These are phyloP conservation scores for Philhelius pedissequus DNA, from an alignment of 2,888 invertebrate genomes.

Conservation along the genomic window DNA sequence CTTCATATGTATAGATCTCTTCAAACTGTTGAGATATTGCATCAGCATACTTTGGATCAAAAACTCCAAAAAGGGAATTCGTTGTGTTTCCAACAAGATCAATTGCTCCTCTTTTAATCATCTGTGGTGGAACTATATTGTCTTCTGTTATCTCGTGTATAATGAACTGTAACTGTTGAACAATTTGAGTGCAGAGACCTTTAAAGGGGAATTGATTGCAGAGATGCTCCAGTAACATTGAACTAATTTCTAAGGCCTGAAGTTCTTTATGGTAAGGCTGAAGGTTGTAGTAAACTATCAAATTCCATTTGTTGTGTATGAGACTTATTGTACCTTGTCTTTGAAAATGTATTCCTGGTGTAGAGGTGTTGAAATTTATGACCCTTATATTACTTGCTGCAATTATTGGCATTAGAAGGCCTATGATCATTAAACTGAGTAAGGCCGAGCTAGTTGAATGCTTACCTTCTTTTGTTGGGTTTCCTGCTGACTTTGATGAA, in stretches of 20 bases:
- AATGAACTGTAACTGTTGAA: neutral
- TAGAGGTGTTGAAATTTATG: neutral
- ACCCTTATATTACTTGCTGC: neutral
- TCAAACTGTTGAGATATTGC: neutral
- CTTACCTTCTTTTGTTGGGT: too few species aligned
- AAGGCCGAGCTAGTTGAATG: too few species aligned
- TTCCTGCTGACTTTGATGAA: too few species aligned
- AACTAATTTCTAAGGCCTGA: constrained; percentile 12
- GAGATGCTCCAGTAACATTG: neutral
- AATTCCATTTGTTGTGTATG: constrained; percentile 23
- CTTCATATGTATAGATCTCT: constrained; percentile 31
- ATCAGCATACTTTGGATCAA: constrained; percentile 19
- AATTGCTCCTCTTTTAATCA: constrained; percentile 10
- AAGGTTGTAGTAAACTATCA: constrained; percentile 45
- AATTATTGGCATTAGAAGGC: neutral
- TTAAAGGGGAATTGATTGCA: too few species aligned
- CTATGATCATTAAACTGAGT: too few species aligned
- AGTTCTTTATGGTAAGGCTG: constrained; percentile 14
- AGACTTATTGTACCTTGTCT: neutral
- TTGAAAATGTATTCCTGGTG: constrained; percentile 29
- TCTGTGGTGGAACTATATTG: neutral
- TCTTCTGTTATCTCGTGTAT: constrained; percentile 1
- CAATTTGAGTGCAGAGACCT: neutral
- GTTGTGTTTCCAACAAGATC: constrained; percentile 47
- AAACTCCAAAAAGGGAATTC: constrained; percentile 43